Evolutionary conservation across 2,888 invertebrate species (phyloP).

Genomic region (Ichneumoninae sp.): DNA sequence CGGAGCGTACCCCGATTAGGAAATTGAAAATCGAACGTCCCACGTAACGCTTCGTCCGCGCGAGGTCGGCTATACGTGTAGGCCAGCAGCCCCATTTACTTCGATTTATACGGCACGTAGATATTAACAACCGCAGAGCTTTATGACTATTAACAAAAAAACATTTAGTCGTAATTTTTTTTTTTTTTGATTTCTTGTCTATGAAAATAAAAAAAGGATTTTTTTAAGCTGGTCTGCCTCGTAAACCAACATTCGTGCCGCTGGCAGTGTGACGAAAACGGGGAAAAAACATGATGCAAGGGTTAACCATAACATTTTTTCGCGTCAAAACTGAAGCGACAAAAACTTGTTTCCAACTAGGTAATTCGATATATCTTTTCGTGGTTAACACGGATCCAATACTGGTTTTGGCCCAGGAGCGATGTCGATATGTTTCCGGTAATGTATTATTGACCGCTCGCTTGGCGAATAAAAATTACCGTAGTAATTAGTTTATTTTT

Average conservation of each 20-base stretch:
- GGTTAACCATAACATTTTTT: no score
- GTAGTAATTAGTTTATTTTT: no score
- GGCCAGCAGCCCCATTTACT: conserved; percentile 25
- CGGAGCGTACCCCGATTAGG: conserved; percentile 38
- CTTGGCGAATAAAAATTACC: no score
- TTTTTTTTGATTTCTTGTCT: background rate
- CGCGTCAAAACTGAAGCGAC: no score
- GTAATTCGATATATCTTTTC: no score
- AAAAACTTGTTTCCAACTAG: no score
- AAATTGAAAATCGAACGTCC: conserved; percentile 62
- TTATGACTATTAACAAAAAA: conserved; percentile 20
- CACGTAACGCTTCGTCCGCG: background rate
- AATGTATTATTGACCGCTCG: no score
- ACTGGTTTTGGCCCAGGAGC: no score
- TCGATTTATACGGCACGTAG: conserved; percentile 18
- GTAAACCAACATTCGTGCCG: background rate
- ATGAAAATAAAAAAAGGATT: background rate
- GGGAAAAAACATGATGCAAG: no score
- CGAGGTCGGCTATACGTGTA: conserved; percentile 16
- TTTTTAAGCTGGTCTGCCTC: background rate
- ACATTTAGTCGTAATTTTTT: conserved; percentile 3
- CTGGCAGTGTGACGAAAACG: no score
- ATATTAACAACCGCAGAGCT: background rate
- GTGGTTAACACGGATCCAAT: no score
- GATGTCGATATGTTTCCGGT: no score